Evolutionary conservation across 2,888 invertebrate genomes (phyloP).

Genomic region (Pandemis heparana): DNA sequence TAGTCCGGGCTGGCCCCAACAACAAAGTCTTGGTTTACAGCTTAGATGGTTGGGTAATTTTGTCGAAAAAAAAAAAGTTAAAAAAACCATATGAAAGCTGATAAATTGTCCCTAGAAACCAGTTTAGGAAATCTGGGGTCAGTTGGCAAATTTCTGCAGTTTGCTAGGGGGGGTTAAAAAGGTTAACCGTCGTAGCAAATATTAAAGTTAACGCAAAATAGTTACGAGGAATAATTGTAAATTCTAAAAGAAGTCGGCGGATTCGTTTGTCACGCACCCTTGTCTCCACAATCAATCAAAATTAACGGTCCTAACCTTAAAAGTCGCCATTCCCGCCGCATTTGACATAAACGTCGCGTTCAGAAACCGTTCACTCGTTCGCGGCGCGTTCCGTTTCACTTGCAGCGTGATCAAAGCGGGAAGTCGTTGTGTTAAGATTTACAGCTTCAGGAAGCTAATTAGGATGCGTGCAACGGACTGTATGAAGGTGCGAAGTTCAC

Average conservation of each 20-base stretch:
- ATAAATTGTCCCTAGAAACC: no score
- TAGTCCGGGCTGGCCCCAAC: no score
- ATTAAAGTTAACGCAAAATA: no score
- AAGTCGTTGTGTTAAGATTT: slow-evolving; percentile 78
- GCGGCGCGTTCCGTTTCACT: slow-evolving; percentile 74
- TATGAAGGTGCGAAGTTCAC: slow-evolving; percentile 51
- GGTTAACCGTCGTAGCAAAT: no score
- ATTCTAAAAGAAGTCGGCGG: background rate
- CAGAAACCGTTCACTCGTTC: slow-evolving; percentile 70
- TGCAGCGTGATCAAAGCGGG: slow-evolving; percentile 75
- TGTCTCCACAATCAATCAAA: slow-evolving; percentile 10
- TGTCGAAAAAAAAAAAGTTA: no score
- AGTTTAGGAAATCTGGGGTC: no score
- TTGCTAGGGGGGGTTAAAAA: no score
- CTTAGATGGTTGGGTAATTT: no score
- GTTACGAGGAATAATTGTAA: background rate
- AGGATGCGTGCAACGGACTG: slow-evolving; percentile 62
- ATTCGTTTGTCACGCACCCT: background rate
- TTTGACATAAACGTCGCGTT: slow-evolving; percentile 78
- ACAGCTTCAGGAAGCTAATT: slow-evolving; percentile 82
- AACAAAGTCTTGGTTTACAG: no score
- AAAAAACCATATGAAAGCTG: no score
- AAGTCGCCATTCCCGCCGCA: slow-evolving; percentile 67
- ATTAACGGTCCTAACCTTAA: slow-evolving; percentile 40
- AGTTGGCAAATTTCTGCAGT: no score